Evolutionary conservation across 2,888 invertebrate species (phyloP).

Genomic region (Lithodes maja): DNA sequence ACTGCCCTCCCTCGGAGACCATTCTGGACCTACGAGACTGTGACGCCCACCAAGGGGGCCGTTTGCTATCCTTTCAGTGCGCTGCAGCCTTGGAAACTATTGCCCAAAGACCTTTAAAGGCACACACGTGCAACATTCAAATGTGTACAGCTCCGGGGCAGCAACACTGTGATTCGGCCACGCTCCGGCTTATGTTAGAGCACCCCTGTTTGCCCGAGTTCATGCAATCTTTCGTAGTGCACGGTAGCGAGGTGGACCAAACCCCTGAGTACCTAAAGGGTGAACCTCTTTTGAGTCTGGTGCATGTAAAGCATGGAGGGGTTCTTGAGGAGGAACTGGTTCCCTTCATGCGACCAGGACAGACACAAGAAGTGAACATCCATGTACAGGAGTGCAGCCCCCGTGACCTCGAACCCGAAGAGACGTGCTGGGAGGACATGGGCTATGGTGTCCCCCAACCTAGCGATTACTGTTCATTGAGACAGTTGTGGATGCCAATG

Average conservation of each 20-base stretch:
- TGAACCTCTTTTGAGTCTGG: not conserved
- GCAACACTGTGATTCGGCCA: not conserved
- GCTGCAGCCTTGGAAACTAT: not conserved
- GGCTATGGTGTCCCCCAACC: slow-evolving; percentile 21
- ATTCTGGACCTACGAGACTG: slow-evolving; percentile 37
- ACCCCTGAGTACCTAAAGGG: not conserved
- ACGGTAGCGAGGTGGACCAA: not conserved
- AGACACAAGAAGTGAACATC: not conserved
- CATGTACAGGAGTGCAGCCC: not conserved
- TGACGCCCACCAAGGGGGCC: slow-evolving; percentile 34
- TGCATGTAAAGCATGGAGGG: not conserved
- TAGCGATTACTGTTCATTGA: not conserved
- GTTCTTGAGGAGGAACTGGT: not conserved
- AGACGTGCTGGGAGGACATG: slow-evolving; percentile 27
- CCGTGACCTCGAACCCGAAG: not conserved
- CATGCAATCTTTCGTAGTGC: not conserved
- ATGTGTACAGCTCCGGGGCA: not conserved
- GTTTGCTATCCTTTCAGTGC: slow-evolving; percentile 2
- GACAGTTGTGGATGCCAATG: slow-evolving; percentile 6
- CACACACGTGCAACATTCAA: not conserved
- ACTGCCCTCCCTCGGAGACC: not conserved
- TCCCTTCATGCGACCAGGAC: not conserved
- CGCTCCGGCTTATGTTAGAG: not conserved
- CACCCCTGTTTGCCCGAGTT: not conserved
- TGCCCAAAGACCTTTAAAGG: too few relatives aligned